Evolutionary conservation across 2,797 vertebrate species (phyloP).

Genomic region (Eleutherodactylus coqui): DNA sequence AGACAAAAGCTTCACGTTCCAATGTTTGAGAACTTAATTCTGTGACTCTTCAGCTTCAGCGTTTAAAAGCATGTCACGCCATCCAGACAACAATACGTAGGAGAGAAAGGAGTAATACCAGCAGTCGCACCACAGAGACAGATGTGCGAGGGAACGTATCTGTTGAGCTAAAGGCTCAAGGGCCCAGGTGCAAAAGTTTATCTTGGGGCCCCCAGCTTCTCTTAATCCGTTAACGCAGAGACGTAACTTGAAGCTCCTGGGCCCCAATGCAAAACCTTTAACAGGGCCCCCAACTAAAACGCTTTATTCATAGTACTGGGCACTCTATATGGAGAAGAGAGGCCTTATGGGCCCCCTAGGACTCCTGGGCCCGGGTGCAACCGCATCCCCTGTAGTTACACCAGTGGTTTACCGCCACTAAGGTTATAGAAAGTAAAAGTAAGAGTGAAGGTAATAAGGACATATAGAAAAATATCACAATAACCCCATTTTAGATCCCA

Average conservation of each 20-base stretch:
- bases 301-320: too few species aligned
- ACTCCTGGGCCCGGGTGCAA: too few species aligned
- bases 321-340: too few species aligned
- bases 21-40: background rate
- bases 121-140: background rate
- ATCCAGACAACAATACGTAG: background rate
- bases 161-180: too few species aligned
- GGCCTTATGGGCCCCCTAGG: too few species aligned
- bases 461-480: background rate
- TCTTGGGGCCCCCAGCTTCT: too few species aligned
- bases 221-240: too few species aligned
- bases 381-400: too few species aligned
- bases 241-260: too few species aligned
- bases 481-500: background rate
- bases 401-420: background rate
- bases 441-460: background rate
- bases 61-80: background rate
- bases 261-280: too few species aligned
- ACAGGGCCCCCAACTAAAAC: too few species aligned
- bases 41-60: background rate
- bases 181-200: too few species aligned
- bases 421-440: background rate
- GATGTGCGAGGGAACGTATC: background rate
- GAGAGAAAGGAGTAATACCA: background rate
- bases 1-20: slow-evolving; percentile 10